Conservation (phyloP, 2,797 vertebrate species). For the Eospalax fontanierii region DNA sequence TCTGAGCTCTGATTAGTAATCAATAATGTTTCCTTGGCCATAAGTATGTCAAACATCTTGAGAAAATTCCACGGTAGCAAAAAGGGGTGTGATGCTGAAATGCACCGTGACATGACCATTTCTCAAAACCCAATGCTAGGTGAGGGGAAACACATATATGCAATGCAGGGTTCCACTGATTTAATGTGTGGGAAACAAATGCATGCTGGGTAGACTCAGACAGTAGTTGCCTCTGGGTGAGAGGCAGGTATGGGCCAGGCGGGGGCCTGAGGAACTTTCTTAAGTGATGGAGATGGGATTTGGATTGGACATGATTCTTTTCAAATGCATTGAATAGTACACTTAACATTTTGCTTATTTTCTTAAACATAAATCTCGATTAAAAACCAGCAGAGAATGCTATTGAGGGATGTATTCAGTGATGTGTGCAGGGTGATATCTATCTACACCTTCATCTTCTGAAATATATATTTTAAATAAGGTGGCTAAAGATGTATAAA, state of each 20-base stretch:
- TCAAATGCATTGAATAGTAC: neutral
- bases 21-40: neutral
- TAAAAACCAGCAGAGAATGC: neutral
- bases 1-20: neutral
- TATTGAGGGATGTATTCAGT: neutral
- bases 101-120: neutral
- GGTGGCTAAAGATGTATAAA: neutral
- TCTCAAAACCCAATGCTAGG: neutral
- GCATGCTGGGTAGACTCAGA: neutral
- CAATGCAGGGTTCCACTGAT: neutral
- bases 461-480: neutral
- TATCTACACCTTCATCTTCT: neutral
- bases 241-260: neutral
- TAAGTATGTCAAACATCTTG: neutral
- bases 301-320: neutral
- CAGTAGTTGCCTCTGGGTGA: no score
- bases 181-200: neutral
- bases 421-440: neutral
- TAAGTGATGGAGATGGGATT: neutral
- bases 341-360: neutral
- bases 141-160: neutral
- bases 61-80: neutral
- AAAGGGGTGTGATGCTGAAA: neutral
- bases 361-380: no score
- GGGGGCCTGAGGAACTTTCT: no score